These are phyloP conservation scores for Plectropomus leopardus DNA, from an alignment of 2,113 vertebrate species.

Conservation along the genomic window DNA sequence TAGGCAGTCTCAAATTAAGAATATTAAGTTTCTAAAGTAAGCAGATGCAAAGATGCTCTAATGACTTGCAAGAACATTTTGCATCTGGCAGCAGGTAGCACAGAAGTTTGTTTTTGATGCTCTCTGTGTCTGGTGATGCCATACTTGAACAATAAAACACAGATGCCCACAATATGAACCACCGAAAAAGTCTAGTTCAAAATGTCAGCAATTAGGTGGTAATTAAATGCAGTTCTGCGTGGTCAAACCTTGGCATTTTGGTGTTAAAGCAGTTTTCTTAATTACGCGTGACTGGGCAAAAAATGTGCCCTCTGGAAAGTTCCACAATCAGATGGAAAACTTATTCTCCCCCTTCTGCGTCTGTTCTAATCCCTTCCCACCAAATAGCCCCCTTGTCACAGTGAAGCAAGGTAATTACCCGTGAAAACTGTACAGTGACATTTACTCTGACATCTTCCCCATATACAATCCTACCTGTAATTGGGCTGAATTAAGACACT, in stretches of 20 bases:
- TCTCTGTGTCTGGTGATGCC: neutral
- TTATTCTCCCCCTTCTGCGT: constrained; percentile 6
- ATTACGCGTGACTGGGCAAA: neutral
- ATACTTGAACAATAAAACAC: neutral
- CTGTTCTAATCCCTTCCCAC: constrained; percentile 25
- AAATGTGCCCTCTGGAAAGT: constrained; percentile 41
- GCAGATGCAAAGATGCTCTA: neutral
- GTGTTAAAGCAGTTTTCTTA: constrained; percentile 23
- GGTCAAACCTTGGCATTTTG: constrained; percentile 40
- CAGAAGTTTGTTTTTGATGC: neutral
- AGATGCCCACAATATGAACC: constrained; percentile 3
- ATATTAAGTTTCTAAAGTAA: neutral
- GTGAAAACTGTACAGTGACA: constrained; percentile 65
- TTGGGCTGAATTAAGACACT: constrained; percentile 74
- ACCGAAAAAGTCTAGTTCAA: neutral
- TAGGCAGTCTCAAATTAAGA: neutral
- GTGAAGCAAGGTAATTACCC: constrained; percentile 69
- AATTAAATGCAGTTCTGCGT: constrained; percentile 44
- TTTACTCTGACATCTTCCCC: constrained; percentile 68
- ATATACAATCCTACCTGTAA: constrained; percentile 58
- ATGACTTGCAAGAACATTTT: constrained; percentile 20
- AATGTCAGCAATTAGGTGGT: constrained; percentile 50
- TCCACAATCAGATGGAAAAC: constrained; percentile 24
- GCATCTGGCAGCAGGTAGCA: constrained; percentile 7
- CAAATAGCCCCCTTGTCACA: constrained; percentile 45